phyloP scores from a whole-genome alignment of 1,140 invertebrate genomes.

The Ceratina australensis region DNA sequence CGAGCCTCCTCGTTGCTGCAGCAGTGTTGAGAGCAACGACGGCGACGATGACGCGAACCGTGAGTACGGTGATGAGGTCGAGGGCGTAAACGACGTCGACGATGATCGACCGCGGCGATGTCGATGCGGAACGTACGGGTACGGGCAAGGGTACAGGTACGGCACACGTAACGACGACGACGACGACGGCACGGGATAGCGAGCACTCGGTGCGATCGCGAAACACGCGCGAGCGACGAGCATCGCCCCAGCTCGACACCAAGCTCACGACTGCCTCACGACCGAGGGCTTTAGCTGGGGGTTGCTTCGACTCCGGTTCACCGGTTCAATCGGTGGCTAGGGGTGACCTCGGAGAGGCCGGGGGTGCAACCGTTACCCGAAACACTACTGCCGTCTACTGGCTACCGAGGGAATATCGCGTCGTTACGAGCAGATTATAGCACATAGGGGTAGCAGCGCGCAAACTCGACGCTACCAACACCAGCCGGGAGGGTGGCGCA shows the following conservation, averaged over 20 bases:
- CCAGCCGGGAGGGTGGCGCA: neutral
- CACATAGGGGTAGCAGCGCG: conserved; percentile 3
- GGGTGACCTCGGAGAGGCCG: conserved; percentile 31
- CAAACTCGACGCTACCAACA: neutral
- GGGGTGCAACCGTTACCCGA: conserved; percentile 14
- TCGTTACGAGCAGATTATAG: too few relatives aligned
- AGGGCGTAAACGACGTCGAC: neutral
- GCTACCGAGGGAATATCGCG: neutral
- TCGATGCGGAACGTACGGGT: conserved; percentile 21
- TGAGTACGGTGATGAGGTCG: conserved; percentile 6
- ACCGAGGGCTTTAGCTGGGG: conserved; percentile 62
- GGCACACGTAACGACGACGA: neutral
- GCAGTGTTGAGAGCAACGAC: conserved; percentile 22
- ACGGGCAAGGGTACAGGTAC: too few relatives aligned
- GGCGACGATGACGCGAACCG: conserved; percentile 8
- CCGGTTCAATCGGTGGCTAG: conserved; percentile 55
- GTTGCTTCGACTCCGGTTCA: conserved; percentile 67
- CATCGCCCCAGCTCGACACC: conserved; percentile 74
- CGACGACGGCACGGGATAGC: conserved; percentile 35
- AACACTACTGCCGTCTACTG: conserved; percentile 37
- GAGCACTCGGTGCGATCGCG: conserved; percentile 55
- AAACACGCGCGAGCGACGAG: conserved; percentile 61
- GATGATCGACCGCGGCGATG: conserved; percentile 34
- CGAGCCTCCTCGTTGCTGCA: conserved; percentile 29
- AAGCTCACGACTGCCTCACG: conserved; percentile 74